Conservation (phyloP, 1,140 invertebrate genomes). For the Vanessa tameamea region DNA sequence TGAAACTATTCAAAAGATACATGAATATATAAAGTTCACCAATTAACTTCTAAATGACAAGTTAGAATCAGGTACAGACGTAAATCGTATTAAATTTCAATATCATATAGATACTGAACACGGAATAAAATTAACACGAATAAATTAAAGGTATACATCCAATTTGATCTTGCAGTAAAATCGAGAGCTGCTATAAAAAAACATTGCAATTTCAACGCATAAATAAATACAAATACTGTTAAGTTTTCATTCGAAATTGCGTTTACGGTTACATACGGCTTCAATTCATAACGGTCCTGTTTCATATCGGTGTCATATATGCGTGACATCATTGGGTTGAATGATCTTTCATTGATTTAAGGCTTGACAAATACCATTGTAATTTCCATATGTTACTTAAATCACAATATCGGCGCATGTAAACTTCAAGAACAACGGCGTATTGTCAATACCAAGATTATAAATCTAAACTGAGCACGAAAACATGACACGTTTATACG, state of each 20-base stretch:
- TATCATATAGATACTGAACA: no score
- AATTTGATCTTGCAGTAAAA: neutral
- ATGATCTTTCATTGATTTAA: slow-evolving; percentile 6
- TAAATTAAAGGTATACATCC: no score
- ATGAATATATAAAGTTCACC: no score
- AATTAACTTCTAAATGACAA: no score
- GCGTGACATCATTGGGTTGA: slow-evolving; percentile 1
- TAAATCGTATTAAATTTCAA: no score
- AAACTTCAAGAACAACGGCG: neutral
- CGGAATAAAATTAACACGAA: no score
- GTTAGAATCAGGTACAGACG: no score
- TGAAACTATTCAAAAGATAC: no score
- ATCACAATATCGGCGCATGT: neutral
- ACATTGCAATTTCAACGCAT: neutral
- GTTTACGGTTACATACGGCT: slow-evolving; percentile 5
- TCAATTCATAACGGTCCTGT: slow-evolving; percentile 12
- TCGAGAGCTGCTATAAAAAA: neutral
- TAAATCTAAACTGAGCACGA: no score
- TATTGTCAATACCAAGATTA: no score
- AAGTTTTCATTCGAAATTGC: slow-evolving; percentile 7
- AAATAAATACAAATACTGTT: slow-evolving; percentile 5
- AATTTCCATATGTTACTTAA: neutral
- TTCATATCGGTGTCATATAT: neutral
- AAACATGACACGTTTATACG: no score
- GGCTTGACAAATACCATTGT: neutral